Conservation (phyloP, 1,140 invertebrate genomes). For the Ylistrum balloti region DNA sequence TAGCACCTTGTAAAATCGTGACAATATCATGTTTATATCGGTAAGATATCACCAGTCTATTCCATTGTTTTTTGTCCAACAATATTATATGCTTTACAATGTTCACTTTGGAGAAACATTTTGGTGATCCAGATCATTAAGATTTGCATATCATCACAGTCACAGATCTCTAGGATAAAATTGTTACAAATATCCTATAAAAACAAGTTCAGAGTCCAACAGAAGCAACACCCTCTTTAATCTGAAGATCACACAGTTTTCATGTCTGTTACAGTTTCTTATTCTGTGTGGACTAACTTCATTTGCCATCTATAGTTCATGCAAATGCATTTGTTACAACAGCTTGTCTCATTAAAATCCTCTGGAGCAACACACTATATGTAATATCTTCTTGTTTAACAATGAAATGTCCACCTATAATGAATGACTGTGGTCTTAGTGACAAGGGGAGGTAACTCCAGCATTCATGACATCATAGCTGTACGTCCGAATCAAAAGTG, state of each 20-base stretch:
- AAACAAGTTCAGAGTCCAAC: no score
- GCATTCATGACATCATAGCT: neutral
- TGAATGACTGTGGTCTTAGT: neutral
- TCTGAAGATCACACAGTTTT: no score
- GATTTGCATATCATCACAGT: neutral
- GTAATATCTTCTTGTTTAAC: no score
- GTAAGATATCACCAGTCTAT: neutral
- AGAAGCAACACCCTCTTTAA: no score
- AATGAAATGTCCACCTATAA: no score
- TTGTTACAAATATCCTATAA: neutral
- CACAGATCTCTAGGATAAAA: neutral
- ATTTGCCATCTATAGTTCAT: no score
- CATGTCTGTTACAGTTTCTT: no score
- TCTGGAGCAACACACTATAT: no score
- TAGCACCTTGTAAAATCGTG: conserved; percentile 25
- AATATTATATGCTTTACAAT: neutral
- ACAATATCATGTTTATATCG: conserved; percentile 29
- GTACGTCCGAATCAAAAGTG: neutral
- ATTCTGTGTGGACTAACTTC: no score
- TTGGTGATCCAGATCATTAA: conserved; percentile 2
- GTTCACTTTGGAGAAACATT: neutral
- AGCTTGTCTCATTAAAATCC: no score
- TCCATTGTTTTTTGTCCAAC: neutral
- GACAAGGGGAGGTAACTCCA: neutral
- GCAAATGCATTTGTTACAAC: no score